Evolutionary conservation across 2,888 invertebrate genomes (phyloP).

Genomic region (Euphydryas editha): DNA sequence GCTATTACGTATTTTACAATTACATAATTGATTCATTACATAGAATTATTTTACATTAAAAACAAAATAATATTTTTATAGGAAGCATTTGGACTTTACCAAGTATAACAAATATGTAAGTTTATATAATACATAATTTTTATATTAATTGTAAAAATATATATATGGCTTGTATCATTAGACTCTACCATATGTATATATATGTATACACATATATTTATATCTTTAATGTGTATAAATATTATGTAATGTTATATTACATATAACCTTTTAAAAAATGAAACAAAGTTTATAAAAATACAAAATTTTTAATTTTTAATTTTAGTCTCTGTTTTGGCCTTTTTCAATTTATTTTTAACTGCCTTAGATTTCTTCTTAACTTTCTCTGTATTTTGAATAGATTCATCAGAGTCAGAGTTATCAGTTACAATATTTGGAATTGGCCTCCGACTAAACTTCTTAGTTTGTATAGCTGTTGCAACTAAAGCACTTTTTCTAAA

Average conservation of each 20-base stretch:
- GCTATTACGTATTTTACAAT: too few species aligned
- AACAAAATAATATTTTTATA: background rate
- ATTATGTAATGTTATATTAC: too few species aligned
- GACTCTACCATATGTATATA: background rate
- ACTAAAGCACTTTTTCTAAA: slow-evolving; percentile 85
- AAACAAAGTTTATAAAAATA: background rate
- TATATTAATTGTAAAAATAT: background rate
- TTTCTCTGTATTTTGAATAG: slow-evolving; percentile 67
- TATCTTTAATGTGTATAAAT: too few species aligned
- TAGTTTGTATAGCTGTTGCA: slow-evolving; percentile 81
- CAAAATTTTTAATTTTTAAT: slow-evolving; percentile 45
- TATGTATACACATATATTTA: too few species aligned
- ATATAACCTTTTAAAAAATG: background rate
- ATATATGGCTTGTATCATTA: background rate
- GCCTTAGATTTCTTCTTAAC: slow-evolving; percentile 75
- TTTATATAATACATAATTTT: background rate
- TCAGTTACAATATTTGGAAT: slow-evolving; percentile 58
- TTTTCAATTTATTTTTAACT: slow-evolving; percentile 60
- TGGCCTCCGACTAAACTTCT: slow-evolving; percentile 60
- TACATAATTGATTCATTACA: background rate
- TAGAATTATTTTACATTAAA: background rate
- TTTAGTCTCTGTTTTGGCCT: slow-evolving; percentile 62
- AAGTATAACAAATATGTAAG: background rate
- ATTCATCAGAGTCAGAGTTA: slow-evolving; percentile 76
- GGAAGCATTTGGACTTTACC: background rate